A percentile compares a stretch with the other conserved stretches of the same genome.
Evolutionary conservation across 2,797 vertebrate species (phyloP).

Genomic region (Buceros bicornis): DNA sequence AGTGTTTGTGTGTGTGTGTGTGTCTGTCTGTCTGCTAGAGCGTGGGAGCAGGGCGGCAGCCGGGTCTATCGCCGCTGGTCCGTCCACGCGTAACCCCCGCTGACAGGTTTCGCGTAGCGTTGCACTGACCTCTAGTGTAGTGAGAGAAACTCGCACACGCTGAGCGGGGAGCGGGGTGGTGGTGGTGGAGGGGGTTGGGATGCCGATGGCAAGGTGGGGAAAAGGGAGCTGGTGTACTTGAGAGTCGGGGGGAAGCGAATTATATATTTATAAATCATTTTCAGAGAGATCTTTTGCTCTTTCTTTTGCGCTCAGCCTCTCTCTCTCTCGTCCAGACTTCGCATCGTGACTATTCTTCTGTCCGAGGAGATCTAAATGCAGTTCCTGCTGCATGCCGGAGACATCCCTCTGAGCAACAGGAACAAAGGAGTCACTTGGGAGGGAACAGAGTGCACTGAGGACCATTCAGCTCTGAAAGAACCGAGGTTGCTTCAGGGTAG

Average conservation of each 20-base stretch:
- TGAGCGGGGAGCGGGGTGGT: not conserved
- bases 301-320: not conserved
- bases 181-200: too few relatives aligned
- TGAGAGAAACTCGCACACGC: not conserved
- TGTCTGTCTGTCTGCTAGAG: not conserved
- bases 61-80: not conserved
- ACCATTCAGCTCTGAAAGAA: not conserved
- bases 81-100: not conserved
- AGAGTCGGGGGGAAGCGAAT: not conserved
- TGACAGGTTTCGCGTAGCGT: not conserved
- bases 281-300: not conserved
- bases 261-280: not conserved
- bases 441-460: not conserved
- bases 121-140: conserved; percentile 62
- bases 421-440: conserved; percentile 15
- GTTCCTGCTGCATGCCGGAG: not conserved
- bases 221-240: not conserved
- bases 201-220: not conserved
- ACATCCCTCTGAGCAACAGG: not conserved
- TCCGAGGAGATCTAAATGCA: not conserved
- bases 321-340: not conserved
- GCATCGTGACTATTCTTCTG: not conserved
- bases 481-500: not conserved
- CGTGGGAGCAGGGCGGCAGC: not conserved
- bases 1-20: not conserved